Evolutionary conservation across 1,140 invertebrate species (phyloP), one percentile per base, ranked within the genome.

Genomic region (Bombus superbus): DNA sequence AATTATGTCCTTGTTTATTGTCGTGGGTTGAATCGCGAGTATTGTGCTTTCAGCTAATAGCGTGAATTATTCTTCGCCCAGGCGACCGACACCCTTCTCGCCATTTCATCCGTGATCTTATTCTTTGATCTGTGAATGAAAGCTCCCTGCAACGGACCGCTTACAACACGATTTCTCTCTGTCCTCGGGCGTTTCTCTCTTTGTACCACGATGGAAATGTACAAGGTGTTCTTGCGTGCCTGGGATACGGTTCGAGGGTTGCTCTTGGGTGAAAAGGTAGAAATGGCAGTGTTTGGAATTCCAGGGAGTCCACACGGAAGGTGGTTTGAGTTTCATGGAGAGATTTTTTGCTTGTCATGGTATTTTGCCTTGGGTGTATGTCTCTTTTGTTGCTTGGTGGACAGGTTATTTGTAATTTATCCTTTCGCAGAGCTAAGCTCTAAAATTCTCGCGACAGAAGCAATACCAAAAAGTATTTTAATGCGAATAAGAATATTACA

Each of bases 1-100:
- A 94, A 93, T 94, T 93, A 92, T 79, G 87, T 89, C 93, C 93
- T 94, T 94, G 94, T 94, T 94, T 94, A 92, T 94, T 90, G 91
- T 92, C 91, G 90, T 92, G 83, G 85, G 83, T 78, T 88, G 73
- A 53, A 53, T 53, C 81, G 71, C 32, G 25, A 2, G 84, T 85
- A 93, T 93, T 93, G 92, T 93, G 71, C 86, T 81, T 77, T 83
- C 85, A 88, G 91, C 91, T 94, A 94, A 93, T 93, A 92, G 91
- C 90, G 89, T 87, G 92, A 94, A 94, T 94, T 94, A 94, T 93
- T 94, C 93, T 92, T 89, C 86, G 81, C 88, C 89, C 91, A 13
- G 91, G 90, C 90, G 86, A 86, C 88, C 92, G 91, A 88, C 88
- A 86, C 86, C 89, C 74, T 76, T 71, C n/a, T 68, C 40, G 80